Evolutionary conservation across 2,113 vertebrate species (phyloP), one percentile per base, ranked within the genome.

Genomic region (Paramormyrops kingsleyae): DNA sequence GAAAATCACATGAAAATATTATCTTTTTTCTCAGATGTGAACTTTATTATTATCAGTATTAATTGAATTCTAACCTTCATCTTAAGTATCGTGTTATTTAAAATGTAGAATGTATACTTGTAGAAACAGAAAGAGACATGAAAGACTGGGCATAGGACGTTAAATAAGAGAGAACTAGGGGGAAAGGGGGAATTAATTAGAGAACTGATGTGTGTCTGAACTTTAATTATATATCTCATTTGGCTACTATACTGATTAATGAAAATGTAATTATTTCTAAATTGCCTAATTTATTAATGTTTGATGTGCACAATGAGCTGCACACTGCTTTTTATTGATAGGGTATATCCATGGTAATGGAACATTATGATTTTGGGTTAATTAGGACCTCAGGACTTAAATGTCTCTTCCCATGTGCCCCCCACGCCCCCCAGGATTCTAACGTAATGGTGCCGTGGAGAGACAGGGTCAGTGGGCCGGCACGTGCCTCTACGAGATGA

Each of bases 151-250:
- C 83, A 84, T 35, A 53, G 35, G 10, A 87, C 13, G 17, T 50
- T 87, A 47, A 35, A 52, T 31, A 35, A 39, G 27, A 35, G 35
- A 21, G 47, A 21, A 39, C 4, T 15, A 8, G 27, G 19, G 84
- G n/a, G n/a, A 17, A 27, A 27, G 7, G 47, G 50, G 49, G 50
- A 87, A 53, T 87, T 87, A 87, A 86, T 86, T n/a, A 86, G 83
- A 87, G 49, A 53, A 87, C 49, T 87, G 85, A 87, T 87, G 46
- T 87, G 47, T n/a, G 31, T 52, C 50, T 15, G 50, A 87, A 87
- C 47, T 87, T 52, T 87, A 87, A 53, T 87, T 87, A 53, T 39
- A 87, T 87, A 87, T 87, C 85, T 87, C 83, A 86, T 86, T 86
- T 86, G 24, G 47, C 47, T 87, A 53, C 49, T 87, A 31, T 35